Conservation (phyloP, 1,140 invertebrate species). For the Oreohelix idahoensis region DNA sequence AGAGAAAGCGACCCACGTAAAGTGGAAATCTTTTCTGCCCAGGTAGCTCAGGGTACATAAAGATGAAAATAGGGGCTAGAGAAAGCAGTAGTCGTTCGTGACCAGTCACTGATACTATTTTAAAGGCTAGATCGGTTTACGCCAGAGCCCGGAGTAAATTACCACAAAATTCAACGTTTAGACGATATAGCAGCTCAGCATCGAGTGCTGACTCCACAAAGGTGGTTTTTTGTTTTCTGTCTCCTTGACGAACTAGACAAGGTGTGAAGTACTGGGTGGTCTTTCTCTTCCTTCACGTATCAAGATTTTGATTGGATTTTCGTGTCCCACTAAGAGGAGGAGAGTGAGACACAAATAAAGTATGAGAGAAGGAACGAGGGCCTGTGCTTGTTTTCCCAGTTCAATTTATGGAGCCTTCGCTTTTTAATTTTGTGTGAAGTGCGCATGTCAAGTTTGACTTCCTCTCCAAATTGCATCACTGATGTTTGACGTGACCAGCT, state of each 20-base stretch:
- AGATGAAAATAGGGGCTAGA: too few relatives aligned
- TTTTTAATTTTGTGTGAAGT: not conserved
- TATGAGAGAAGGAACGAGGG: not conserved
- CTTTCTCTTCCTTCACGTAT: not conserved
- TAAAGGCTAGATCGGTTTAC: too few relatives aligned
- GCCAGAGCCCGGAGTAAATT: too few relatives aligned
- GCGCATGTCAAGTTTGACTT: slow-evolving; percentile 9
- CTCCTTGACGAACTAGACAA: not conserved
- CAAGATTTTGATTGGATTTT: slow-evolving; percentile 4
- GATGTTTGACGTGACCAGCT: not conserved
- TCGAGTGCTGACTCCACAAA: too few relatives aligned
- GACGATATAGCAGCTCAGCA: too few relatives aligned
- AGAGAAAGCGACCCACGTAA: too few relatives aligned
- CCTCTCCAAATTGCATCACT: not conserved
- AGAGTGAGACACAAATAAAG: not conserved
- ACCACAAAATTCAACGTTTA: too few relatives aligned
- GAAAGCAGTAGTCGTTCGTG: too few relatives aligned
- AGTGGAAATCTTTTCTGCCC: too few relatives aligned
- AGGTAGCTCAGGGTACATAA: too few relatives aligned
- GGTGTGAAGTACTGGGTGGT: not conserved
- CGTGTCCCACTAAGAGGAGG: not conserved
- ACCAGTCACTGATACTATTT: too few relatives aligned
- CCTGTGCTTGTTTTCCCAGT: not conserved
- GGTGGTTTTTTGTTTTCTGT: too few relatives aligned
- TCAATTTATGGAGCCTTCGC: not conserved